phyloP scores from a whole-genome alignment of 2,797 vertebrate genomes.

The Phoxinus dragarum region DNA sequence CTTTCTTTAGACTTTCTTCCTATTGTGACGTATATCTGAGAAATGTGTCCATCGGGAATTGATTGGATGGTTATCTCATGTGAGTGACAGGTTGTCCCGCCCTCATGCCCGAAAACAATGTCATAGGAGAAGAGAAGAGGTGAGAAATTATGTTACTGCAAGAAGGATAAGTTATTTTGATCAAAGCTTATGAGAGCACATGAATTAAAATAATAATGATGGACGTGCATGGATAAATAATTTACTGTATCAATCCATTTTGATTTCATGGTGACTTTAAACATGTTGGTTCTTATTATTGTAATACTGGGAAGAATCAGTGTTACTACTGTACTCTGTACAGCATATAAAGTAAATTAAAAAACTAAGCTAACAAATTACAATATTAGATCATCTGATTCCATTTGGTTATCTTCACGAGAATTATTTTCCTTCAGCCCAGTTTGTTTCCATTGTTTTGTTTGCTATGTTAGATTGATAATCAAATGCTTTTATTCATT shows the following conservation, averaged over 20 bases:
- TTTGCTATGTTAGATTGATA: neutral
- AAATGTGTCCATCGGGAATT: neutral
- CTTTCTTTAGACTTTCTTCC: neutral
- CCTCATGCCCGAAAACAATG: too few relatives aligned
- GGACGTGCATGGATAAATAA: too few relatives aligned
- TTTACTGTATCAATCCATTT: too few relatives aligned
- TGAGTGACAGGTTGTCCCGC: neutral
- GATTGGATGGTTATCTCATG: neutral
- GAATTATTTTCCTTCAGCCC: neutral
- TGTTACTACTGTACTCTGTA: neutral
- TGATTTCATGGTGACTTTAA: neutral
- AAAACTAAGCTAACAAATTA: neutral
- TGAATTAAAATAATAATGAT: too few relatives aligned
- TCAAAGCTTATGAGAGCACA: too few relatives aligned
- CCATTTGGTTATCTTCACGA: neutral
- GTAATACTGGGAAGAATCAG: neutral
- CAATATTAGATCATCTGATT: neutral
- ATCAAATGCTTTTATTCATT: slow-evolving; percentile 25
- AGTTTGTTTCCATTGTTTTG: neutral
- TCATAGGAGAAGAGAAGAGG: too few relatives aligned
- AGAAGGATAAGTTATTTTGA: too few relatives aligned
- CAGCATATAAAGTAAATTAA: neutral
- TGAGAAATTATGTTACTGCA: too few relatives aligned
- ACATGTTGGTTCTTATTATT: neutral
- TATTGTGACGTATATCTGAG: neutral